Evolutionary conservation across 2,888 invertebrate species (phyloP).

Genomic region (Strigamia maritima): DNA sequence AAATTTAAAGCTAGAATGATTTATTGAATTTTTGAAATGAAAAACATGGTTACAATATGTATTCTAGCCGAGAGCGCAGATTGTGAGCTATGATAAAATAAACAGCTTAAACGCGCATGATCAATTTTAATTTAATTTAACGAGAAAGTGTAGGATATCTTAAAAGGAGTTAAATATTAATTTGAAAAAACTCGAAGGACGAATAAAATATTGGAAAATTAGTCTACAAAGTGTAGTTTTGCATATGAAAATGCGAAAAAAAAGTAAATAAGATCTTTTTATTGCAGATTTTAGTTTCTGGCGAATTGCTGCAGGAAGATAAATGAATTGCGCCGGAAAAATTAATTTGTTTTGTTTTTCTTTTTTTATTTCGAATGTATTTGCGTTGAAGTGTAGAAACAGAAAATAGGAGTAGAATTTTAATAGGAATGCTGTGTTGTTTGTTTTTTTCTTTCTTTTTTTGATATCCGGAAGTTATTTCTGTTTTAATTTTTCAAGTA

Average conservation of each 20-base stretch:
- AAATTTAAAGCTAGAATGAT: background rate
- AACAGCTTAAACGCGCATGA: background rate
- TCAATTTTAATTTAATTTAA: background rate
- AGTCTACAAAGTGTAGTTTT: background rate
- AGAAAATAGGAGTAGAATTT: background rate
- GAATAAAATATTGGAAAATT: constrained; percentile 1
- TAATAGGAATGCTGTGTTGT: background rate
- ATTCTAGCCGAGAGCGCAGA: background rate
- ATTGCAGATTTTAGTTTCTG: too few species aligned
- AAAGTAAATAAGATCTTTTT: background rate
- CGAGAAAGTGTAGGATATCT: background rate
- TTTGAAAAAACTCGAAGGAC: background rate
- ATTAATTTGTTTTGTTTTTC: too few species aligned
- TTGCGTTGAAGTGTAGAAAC: background rate
- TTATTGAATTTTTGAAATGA: background rate
- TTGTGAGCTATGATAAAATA: background rate
- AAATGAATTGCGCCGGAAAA: too few species aligned
- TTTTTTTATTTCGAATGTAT: background rate
- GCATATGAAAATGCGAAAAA: background rate
- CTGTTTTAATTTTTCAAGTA: too few species aligned
- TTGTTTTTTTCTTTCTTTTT: background rate
- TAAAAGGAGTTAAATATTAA: background rate
- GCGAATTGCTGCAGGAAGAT: too few species aligned
- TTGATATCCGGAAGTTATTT: too few species aligned
- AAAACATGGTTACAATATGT: background rate